These are phyloP conservation scores for Neoniphon sammara DNA, from an alignment of 2,797 vertebrate species.

Conservation along the genomic window DNA sequence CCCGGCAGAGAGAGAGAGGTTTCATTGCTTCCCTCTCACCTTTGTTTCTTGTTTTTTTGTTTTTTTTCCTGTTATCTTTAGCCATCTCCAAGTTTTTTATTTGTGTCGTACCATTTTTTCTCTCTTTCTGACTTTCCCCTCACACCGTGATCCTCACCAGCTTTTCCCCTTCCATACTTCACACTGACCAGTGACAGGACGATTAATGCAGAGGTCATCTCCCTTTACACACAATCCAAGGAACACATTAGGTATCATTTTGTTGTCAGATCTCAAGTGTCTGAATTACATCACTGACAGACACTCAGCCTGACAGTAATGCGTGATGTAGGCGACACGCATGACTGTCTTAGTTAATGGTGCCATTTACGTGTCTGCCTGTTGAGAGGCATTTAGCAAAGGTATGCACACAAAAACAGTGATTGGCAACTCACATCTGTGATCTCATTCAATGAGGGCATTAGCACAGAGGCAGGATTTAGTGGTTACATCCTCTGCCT, in stretches of 20 bases:
- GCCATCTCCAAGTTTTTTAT: constrained; percentile 15
- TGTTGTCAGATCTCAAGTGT: constrained; percentile 80
- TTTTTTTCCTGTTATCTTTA: constrained; percentile 19
- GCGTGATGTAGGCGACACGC: constrained; percentile 72
- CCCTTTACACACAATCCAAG: constrained; percentile 66
- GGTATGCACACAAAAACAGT: constrained; percentile 51
- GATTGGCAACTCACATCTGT: constrained; percentile 47
- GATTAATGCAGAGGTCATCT: constrained; percentile 76
- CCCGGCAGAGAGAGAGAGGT: constrained; percentile 12
- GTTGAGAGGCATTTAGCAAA: constrained; percentile 69
- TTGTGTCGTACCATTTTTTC: neutral
- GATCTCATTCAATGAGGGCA: constrained; percentile 59
- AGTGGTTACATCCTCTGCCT: constrained; percentile 52
- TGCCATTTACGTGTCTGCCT: constrained; percentile 76
- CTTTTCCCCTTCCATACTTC: constrained; percentile 49
- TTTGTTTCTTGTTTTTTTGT: constrained; percentile 5
- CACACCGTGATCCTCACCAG: constrained; percentile 20
- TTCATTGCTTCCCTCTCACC: constrained; percentile 15
- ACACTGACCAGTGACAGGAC: constrained; percentile 62
- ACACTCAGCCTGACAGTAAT: constrained; percentile 63
- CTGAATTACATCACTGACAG: constrained; percentile 77
- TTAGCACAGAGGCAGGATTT: constrained; percentile 42
- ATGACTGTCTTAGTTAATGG: constrained; percentile 80
- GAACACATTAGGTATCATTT: constrained; percentile 76
- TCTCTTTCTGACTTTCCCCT: constrained; percentile 30